A percentile compares a stretch with the other conserved stretches of the same genome.
Evolutionary conservation across 2,113 vertebrate species (phyloP).

Genomic region (Bettongia penicillata): DNA sequence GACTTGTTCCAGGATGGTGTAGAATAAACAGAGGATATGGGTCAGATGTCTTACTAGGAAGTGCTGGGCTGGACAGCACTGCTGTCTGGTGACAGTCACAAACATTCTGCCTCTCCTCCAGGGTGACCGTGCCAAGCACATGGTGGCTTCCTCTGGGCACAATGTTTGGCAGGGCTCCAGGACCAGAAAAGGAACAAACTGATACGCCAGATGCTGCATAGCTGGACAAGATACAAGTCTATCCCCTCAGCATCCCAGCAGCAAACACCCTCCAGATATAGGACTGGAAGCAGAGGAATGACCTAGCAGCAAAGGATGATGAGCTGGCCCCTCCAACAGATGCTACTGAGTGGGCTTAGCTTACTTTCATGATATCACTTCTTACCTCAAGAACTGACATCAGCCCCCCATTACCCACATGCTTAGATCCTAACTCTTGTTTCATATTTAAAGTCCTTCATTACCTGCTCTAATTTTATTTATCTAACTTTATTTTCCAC

Average conservation of each 20-base stretch:
- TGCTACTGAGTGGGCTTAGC: not conserved
- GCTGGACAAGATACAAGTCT: not conserved
- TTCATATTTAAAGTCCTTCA: not conserved
- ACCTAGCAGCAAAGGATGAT: not conserved
- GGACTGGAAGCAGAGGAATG: not conserved
- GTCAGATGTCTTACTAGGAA: not conserved
- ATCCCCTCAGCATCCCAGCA: not conserved
- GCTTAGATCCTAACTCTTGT: no score
- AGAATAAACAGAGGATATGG: not conserved
- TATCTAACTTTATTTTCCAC: not conserved
- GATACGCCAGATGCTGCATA: not conserved
- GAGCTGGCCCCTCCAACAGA: not conserved
- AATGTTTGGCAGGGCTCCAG: conserved; percentile 50
- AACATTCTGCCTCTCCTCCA: not conserved
- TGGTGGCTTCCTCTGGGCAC: conserved; percentile 27
- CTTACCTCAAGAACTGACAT: not conserved
- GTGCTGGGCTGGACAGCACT: not conserved
- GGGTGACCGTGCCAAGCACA: conserved; percentile 15
- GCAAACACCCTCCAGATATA: not conserved
- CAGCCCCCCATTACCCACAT: not conserved
- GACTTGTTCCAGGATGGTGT: not conserved
- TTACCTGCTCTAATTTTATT: not conserved
- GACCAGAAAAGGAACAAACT: not conserved
- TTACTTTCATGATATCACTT: not conserved
- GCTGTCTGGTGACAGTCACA: not conserved